Evolutionary conservation across 2,113 vertebrate genomes (phyloP).

Genomic region (Nerophis ophidion): DNA sequence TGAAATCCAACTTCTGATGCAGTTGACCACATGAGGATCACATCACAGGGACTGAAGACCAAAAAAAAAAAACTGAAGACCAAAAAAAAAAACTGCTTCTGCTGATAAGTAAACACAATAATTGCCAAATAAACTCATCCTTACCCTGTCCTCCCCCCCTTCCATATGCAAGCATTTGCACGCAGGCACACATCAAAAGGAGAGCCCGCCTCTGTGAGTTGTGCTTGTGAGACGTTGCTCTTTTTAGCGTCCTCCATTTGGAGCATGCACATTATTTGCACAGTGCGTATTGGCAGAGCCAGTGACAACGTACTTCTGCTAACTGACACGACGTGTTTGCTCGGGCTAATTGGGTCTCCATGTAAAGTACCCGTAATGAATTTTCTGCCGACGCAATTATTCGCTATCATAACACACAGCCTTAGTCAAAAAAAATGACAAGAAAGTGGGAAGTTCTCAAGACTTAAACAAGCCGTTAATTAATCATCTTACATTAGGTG

Average conservation of each 20-base stretch:
- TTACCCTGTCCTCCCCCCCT: constrained; percentile 12
- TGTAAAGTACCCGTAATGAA: constrained; percentile 42
- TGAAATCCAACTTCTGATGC: constrained; percentile 22
- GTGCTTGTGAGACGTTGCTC: constrained; percentile 29
- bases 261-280: constrained; percentile 21
- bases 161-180: constrained; percentile 21
- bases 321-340: constrained; percentile 48
- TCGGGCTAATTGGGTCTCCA: constrained; percentile 59
- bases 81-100: constrained; percentile 13
- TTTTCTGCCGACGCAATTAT: constrained; percentile 33
- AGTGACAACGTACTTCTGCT: constrained; percentile 32
- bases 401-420: constrained; percentile 30
- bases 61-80: constrained; percentile 4
- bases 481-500: constrained; percentile 6
- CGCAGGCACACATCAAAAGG: constrained; percentile 37
- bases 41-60: constrained; percentile 16
- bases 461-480: constrained; percentile 4
- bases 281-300: constrained; percentile 19
- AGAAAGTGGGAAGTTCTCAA: constrained; percentile 1
- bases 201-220: constrained; percentile 24
- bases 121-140: constrained; percentile 41
- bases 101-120: constrained; percentile 30
- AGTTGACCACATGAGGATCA: constrained; percentile 20
- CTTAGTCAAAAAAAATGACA: constrained; percentile 24
- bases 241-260: constrained; percentile 32